A percentile compares a stretch with the other conserved stretches of the same genome.
These are phyloP conservation scores for Masticophis lateralis DNA, from an alignment of 2,797 vertebrate genomes.

Conservation along the genomic window DNA sequence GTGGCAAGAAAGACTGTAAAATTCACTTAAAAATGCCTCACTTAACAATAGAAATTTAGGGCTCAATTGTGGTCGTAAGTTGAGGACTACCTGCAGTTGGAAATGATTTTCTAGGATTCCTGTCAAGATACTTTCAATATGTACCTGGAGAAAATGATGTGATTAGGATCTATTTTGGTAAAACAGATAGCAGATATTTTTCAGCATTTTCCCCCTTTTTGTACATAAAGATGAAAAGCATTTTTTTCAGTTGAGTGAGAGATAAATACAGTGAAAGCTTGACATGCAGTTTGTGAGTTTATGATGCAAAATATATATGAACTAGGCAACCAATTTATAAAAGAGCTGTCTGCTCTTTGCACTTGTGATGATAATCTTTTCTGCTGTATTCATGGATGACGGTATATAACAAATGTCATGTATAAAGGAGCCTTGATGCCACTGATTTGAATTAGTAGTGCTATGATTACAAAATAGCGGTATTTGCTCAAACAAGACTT, in stretches of 20 bases:
- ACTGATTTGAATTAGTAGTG: not conserved
- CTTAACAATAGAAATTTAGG: too few species aligned
- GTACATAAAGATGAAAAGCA: not conserved
- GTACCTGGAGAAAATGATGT: not conserved
- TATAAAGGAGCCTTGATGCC: not conserved
- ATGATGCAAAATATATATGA: not conserved
- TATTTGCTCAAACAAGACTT: slow-evolving; percentile 11
- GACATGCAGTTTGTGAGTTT: not conserved
- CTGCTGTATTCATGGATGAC: not conserved
- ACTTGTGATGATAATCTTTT: not conserved
- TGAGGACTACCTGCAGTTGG: not conserved
- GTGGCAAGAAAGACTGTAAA: too few species aligned
- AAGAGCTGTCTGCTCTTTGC: not conserved
- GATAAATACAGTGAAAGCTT: not conserved
- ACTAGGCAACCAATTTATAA: not conserved
- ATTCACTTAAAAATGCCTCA: too few species aligned
- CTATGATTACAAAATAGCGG: not conserved
- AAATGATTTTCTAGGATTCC: not conserved
- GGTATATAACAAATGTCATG: not conserved
- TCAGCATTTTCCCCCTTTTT: not conserved
- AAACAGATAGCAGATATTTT: not conserved
- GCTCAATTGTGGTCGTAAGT: too few species aligned
- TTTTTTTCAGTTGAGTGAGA: not conserved
- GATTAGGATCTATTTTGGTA: not conserved
- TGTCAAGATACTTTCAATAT: not conserved